Evolutionary conservation across 1,140 invertebrate genomes (phyloP).

Genomic region (Zaprionus ornatus): DNA sequence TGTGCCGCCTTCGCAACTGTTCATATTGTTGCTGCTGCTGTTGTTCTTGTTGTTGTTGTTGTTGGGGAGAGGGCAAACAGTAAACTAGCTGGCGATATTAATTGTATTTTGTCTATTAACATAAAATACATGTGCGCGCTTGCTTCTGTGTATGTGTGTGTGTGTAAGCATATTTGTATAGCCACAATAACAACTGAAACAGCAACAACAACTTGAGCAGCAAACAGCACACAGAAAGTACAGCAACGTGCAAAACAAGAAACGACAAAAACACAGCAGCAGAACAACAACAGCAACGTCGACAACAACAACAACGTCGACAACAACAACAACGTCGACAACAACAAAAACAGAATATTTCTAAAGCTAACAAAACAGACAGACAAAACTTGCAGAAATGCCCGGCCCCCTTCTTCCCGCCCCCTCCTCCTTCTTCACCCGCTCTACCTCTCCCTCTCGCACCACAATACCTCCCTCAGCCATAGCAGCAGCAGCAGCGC

Average conservation of each 20-base stretch:
- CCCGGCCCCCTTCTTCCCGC: slow-evolving; percentile 37
- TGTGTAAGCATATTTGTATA: slow-evolving; percentile 35
- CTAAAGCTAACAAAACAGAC: slow-evolving; percentile 77
- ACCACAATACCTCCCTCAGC: slow-evolving; percentile 30
- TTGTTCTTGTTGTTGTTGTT: slow-evolving; percentile 8
- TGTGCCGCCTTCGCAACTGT: slow-evolving; percentile 46
- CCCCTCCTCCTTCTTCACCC: neutral
- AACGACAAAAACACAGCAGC: slow-evolving; percentile 46
- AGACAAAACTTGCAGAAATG: slow-evolving; percentile 78
- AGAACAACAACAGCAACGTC: slow-evolving; percentile 55
- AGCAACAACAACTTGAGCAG: slow-evolving; percentile 16
- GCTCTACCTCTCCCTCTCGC: neutral
- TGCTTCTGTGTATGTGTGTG: slow-evolving; percentile 21
- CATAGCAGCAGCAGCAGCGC: slow-evolving; percentile 47
- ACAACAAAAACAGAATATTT: slow-evolving; percentile 59
- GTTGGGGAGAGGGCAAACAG: slow-evolving; percentile 47
- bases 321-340: slow-evolving; percentile 46
- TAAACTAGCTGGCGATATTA: slow-evolving; percentile 71
- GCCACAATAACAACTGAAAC: slow-evolving; percentile 29
- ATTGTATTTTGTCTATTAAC: slow-evolving; percentile 79
- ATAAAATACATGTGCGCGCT: slow-evolving; percentile 54
- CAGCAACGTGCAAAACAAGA: slow-evolving; percentile 75
- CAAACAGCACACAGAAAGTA: slow-evolving; percentile 58
- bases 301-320: slow-evolving; percentile 61
- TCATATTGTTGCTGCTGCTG: slow-evolving; percentile 29